These are phyloP conservation scores for Melanostigma gelatinosum DNA, from an alignment of 2,113 vertebrate species.

Conservation along the genomic window DNA sequence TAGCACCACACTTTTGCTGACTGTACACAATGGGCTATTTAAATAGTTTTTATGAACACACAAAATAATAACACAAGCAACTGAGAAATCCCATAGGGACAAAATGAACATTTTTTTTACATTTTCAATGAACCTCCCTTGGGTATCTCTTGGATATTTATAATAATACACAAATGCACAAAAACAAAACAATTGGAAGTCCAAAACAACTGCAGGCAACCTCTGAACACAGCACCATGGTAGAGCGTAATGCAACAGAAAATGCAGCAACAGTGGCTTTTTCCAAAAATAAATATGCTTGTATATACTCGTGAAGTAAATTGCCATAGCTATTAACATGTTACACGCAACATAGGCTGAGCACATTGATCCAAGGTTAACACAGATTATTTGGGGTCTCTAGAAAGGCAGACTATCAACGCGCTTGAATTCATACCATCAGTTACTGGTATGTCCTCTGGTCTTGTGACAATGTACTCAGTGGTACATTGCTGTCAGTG, in stretches of 20 bases:
- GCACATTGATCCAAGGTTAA: conserved; percentile 69
- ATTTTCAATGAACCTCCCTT: conserved; percentile 61
- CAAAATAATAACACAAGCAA: conserved; percentile 66
- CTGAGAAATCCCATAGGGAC: conserved; percentile 91
- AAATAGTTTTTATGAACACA: conserved; percentile 76
- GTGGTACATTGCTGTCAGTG: conserved; percentile 75
- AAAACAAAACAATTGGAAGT: conserved; percentile 60
- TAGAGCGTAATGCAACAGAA: conserved; percentile 71
- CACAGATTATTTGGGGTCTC: conserved; percentile 75
- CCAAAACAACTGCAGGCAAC: conserved; percentile 73
- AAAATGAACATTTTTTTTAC: conserved; percentile 80
- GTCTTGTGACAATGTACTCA: conserved; percentile 68
- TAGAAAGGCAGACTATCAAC: conserved; percentile 72
- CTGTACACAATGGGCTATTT: conserved; percentile 75
- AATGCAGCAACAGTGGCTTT: conserved; percentile 79
- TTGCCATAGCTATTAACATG: conserved; percentile 68
- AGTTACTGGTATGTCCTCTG: conserved; percentile 67
- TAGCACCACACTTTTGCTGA: conserved; percentile 78
- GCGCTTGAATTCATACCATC: conserved; percentile 55
- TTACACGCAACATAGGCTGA: conserved; percentile 69
- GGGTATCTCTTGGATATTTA: conserved; percentile 70
- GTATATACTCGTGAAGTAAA: conserved; percentile 73
- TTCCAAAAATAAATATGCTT: conserved; percentile 81
- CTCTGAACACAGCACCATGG: conserved; percentile 83
- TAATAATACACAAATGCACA: conserved; percentile 78